Base-by-base conservation (phyloP, 2,113 vertebrate species). In the Myrmecophaga tridactyla region DNA sequence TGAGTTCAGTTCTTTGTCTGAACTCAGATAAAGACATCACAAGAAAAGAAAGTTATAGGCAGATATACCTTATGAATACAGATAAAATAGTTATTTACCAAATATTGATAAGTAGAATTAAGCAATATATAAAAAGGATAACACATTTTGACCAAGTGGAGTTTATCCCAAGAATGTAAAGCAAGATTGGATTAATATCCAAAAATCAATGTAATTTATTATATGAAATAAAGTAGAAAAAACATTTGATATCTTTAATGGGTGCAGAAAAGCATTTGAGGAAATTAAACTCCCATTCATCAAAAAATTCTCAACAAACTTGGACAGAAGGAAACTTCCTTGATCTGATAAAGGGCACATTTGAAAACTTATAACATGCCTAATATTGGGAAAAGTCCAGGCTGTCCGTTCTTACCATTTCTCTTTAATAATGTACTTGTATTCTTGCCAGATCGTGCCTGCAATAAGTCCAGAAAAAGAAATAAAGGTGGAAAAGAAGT, bases 201-300 rank as follows among this genome's bases (percentile, higher is more conserved):
- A 62, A 76, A 90, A 69, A 15, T 21, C 34, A 62, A 34, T 85
- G 84, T 14, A 85, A 39, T 89, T 89, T 53, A 60, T 14, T 84
- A 84, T 76, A 85, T 78, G 3, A 20, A 90, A 14, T 20, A 78
- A 76, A 48, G 51, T 84, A 69, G 78, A 84, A 76, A 78, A 85
- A 62, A n/a, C 34, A 85, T 70, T 82, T 78, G n/a, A 85, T 94
- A 70, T 85, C 41, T 60, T 81, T 94, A 58, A 75, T 12, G 75
- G 23, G 36, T 75, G 7, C 25, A 65, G 86, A 77, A 89, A 46
- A 86, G 31, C 46, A 46, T 86, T 86, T 81, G 36, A 36, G 29
- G 73, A 56, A 80, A 78, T 90, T 78, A 70, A 86, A 53, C 3
- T 80, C 17, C 23, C 31, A 62, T 62, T 85, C 34, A 43, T 89